These are phyloP conservation scores for Allygus modestus DNA, from an alignment of 2,888 invertebrate species.

Conservation along the genomic window DNA sequence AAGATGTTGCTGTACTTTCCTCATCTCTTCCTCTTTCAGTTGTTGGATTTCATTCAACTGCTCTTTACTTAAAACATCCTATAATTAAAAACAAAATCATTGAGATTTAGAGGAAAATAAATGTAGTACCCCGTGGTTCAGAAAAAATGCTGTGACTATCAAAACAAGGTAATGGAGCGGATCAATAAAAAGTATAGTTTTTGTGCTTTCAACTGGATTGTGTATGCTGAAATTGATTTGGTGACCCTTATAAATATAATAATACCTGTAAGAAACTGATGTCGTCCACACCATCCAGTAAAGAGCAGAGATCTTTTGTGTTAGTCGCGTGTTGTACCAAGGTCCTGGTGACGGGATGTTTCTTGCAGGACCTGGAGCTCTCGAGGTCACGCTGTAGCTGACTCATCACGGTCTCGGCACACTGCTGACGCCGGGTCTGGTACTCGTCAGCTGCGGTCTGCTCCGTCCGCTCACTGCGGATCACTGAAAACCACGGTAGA, in stretches of 20 bases:
- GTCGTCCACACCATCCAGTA: constrained; percentile 36
- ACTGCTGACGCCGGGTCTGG: constrained; percentile 21
- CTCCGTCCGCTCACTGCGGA: constrained; percentile 21
- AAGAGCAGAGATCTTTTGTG: background rate
- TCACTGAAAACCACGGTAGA: background rate
- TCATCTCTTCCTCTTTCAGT: constrained; percentile 26
- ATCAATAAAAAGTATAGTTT: too few species aligned
- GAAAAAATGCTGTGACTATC: too few species aligned
- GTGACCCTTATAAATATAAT: too few species aligned
- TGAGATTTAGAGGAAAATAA: too few species aligned
- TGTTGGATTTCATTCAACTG: constrained; percentile 37
- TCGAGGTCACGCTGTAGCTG: constrained; percentile 6
- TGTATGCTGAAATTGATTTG: too few species aligned
- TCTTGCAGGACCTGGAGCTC: background rate
- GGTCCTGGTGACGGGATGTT: background rate
- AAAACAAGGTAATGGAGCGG: too few species aligned
- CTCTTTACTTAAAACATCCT: constrained; percentile 42
- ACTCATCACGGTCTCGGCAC: constrained; percentile 1
- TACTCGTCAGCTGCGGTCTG: constrained; percentile 18
- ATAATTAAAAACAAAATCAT: constrained; percentile 1
- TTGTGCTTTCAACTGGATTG: too few species aligned
- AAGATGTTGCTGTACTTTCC: constrained; percentile 41
- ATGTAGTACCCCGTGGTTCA: too few species aligned
- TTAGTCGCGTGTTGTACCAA: background rate
- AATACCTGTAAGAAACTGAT: constrained; percentile 30